Evolutionary conservation across 2,888 invertebrate species (phyloP), one percentile per base, ranked within the genome.

Genomic region (Frankliniella fusca): DNA sequence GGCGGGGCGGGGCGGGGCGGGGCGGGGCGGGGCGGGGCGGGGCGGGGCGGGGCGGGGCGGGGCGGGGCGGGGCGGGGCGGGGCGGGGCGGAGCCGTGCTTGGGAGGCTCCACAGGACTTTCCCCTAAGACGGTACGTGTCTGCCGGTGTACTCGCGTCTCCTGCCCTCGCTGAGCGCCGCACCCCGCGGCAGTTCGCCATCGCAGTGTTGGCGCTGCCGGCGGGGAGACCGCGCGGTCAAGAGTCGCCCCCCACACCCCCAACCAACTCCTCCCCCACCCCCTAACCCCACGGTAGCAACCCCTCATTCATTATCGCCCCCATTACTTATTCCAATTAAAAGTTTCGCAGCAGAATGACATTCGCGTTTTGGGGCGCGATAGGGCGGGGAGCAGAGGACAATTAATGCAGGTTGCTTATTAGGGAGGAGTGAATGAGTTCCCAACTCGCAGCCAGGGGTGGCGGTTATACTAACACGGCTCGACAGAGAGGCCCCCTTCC

Each of bases 291-390:
- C 61, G 61, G 61, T 18, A 61, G 38, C 38, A 38, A 38, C 38
- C 38, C 38, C 38, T 38, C 61, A 20, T 76, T 76, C 70, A 76
- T 76, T 76, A 76, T 76, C 70, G 70, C 27, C 23, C 9, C 70
- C 70, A 76, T 76, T 76, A 76, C 23, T 76, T 76, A 76, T 76
- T 76, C 70, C 70, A 76, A 76, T 76, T 76, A 76, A 76, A 76
- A 76, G 70, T 76, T 76, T 76, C 70, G 27, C 23, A 23, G 70
- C 70, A 27, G 70, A 76, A 76, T 76, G 70, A 10, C 70, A 76
- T 76, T 76, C 23, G 70, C 70, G 70, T 76, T 76, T 76, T 76
- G 27, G 70, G 12, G 38, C 12, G 27, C 70, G 70, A 76, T 76
- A 76, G 27, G 70, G 27, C 12, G 70, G 23, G 23, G 54, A 23